Evolutionary conservation across 2,113 vertebrate genomes (phyloP), one percentile per base, ranked within the genome.

Genomic region (Furnarius figulus): DNA sequence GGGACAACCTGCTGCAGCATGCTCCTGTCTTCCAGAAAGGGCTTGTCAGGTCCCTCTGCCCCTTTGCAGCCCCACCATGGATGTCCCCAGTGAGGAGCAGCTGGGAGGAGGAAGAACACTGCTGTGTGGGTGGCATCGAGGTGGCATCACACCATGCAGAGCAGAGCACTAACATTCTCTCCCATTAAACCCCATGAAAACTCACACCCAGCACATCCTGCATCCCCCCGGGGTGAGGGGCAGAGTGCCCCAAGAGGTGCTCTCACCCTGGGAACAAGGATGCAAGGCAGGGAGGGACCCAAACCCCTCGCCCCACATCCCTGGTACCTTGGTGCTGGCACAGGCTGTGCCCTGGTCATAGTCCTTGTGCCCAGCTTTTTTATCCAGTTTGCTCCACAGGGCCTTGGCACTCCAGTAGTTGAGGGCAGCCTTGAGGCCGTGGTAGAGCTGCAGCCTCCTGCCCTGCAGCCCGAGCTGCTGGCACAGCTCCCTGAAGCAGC

Each of bases 401-500:
- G 98, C 98, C 96, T 99, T 99, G 97, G 99, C 99, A 40, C 98
- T 99, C 99, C 99, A 99, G 97, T 98, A 99, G 97, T 99, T 99
- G 80, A 99, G 98, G 49, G 97, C 97, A 55, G 98, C 98, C 93
- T 99, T 99, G 72, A 99, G 97, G 87, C 98, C 98, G 1, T 94
- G 92, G 77, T 99, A 99, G 56, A 99, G 99, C 66, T 82, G 93
- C 40, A 97, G 98, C 46, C 99, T 98, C 1, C 63, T 95, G 3
- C 98, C 97, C 74, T 98, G 89, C 46, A 99, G 59, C n/a, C 97
- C 66, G 86, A 99, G 98, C 21, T 97, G 94, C 88, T 5, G 84
- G 84, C 99, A 99, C 47, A 99, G 98, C 55, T 97, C 98, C 25
- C 31, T 17, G 10, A 99, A 99, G 83, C 97, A 98, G 52, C 92